Evolutionary conservation across 2,113 vertebrate genomes (phyloP), one percentile per base, ranked within the genome.

Genomic region (Salvelinus fontinalis): DNA sequence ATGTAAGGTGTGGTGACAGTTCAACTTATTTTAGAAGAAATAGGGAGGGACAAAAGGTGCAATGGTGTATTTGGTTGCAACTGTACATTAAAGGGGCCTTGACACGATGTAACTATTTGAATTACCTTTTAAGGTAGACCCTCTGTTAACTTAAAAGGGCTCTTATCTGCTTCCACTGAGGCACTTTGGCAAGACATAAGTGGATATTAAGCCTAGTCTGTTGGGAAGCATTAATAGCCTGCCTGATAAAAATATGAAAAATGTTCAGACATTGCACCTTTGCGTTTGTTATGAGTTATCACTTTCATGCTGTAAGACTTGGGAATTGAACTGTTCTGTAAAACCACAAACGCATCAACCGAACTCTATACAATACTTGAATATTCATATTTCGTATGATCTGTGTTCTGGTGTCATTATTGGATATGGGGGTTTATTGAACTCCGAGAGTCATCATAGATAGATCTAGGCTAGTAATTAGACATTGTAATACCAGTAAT

Each of bases 101-200:
- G 39, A 12, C 71, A 26, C 60, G n/a, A 20, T 60, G 51, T 73
- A 73, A 39, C 69, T 44, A 11, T 44, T 44, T 11, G 1, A 44
- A 11, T 44, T 12, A 11, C 39, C 39, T 44, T 44, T 44, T 44
- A 44, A 44, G 9, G 39, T 11, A 44, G 39, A 44, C 9, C 9
- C 39, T 44, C 39, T 44, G 31, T 34, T 39, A 11, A 44, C 39
- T 78, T 82, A 26, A 71, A 64, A 81, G 68, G 54, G 66, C 39
- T 60, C 57, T 48, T 49, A 24, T 75, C 66, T 70, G 76, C 79
- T 76, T 83, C 83, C 51, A 57, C 75, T 83, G 83, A 85, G 83
- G 27, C 80, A 67, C 16, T 77, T 71, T 91, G 89, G 88, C 83
- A 81, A 78, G 75, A 88, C 85, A 83, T 90, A 81, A 90, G 79